Evolutionary conservation across 2,888 invertebrate species (phyloP), one percentile per base, ranked within the genome.

Genomic region (Latheticus oryzae): DNA sequence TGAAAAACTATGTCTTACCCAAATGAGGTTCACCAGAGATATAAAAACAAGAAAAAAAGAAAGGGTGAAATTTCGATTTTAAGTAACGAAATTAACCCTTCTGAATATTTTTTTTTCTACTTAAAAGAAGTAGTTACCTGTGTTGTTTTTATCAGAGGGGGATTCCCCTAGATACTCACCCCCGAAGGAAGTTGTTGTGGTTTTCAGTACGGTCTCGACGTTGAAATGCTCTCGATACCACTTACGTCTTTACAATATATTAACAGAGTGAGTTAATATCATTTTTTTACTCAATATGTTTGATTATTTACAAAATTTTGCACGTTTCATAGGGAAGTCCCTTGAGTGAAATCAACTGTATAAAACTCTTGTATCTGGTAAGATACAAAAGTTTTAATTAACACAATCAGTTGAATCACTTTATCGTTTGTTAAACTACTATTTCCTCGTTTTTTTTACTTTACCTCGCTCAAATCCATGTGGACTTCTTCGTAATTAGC

Each of bases 401-500:
- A 2, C 15, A 9, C 12, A 43, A n/a, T n/a, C 13, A 45, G 37
- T 16, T 45, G 43, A 42, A 28, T 15, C 17, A 42, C 28, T 9
- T 15, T n/a, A n/a, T n/a, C n/a, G n/a, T n/a, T n/a, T n/a, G n/a
- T n/a, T n/a, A n/a, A n/a, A n/a, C n/a, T n/a, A n/a, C n/a, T n/a
- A n/a, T n/a, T n/a, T 9, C 24, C 37, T 21, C 13, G 5, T n/a
- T n/a, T n/a, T n/a, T n/a, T n/a, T 8, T 13, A 32, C 32, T 71
- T 78, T 80, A 81, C 81, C 81, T 81, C 89, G 81, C 89, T 90
- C 83, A 89, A 82, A 69, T 90, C 89, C 89, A 90, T 90, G 76
- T 88, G 88, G 61, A 89, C 88, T 66, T 87, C 85, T 67, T 89
- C 89, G 72, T 89, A 89, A 78, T 89, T 89, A 57, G 84, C 86